Conservation (phyloP, 2,888 invertebrate species). For the Anoncus sp. region DNA sequence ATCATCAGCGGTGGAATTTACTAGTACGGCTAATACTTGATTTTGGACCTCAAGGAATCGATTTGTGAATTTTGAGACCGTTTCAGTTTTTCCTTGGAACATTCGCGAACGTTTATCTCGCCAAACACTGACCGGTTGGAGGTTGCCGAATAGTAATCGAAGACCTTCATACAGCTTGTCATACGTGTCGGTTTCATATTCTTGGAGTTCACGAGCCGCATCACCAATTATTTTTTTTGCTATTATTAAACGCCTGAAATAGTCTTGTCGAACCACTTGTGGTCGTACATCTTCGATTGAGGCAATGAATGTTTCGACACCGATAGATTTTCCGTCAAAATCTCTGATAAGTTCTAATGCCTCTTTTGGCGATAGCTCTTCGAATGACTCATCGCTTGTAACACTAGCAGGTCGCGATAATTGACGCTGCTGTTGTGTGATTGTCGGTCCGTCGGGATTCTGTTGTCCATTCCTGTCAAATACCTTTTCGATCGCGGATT, state of each 20-base stretch:
- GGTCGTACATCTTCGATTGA: conserved; percentile 27
- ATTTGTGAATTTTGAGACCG: conserved; percentile 25
- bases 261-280: too few species aligned
- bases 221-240: conserved; percentile 16
- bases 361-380: too few species aligned
- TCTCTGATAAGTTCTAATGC: conserved; percentile 12
- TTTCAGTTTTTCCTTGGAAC: conserved; percentile 5
- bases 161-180: too few species aligned
- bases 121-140: conserved; percentile 21
- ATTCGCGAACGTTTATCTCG: too few species aligned
- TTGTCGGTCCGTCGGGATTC: too few species aligned
- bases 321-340: conserved; percentile 32
- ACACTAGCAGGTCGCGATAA: too few species aligned
- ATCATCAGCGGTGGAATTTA: not conserved
- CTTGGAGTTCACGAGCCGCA: conserved; percentile 11
- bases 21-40: conserved; percentile 2
- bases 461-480: too few species aligned
- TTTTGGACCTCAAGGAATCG: conserved; percentile 17
- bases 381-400: too few species aligned
- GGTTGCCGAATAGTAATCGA: too few species aligned
- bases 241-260: conserved; percentile 5
- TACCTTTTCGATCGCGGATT: too few species aligned
- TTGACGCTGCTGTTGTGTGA: too few species aligned
- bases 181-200: conserved; percentile 12
- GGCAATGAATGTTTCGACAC: conserved; percentile 17